phyloP scores from a whole-genome alignment of 2,888 invertebrate species.

The Drosophila quasianomalipes region DNA sequence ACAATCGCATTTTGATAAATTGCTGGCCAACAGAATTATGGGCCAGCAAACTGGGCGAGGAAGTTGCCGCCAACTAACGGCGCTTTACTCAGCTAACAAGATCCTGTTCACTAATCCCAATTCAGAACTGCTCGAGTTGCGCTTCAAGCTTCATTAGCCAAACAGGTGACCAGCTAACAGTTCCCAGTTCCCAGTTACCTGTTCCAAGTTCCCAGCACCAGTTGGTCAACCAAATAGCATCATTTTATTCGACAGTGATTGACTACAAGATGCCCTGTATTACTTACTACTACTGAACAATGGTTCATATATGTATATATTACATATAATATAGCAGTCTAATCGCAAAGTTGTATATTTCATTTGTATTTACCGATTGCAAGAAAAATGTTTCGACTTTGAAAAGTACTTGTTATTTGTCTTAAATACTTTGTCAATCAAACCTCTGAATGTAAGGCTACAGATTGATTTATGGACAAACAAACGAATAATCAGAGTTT shows the following conservation, averaged over 20 bases:
- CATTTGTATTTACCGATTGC: background rate
- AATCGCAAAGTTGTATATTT: background rate
- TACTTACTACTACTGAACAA: background rate
- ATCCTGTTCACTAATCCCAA: constrained; percentile 64
- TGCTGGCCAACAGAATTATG: constrained; percentile 43
- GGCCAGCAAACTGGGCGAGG: constrained; percentile 31
- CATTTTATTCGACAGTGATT: background rate
- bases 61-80: constrained; percentile 58
- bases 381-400: too few species aligned
- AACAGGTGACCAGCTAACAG: constrained; percentile 38
- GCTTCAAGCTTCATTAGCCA: constrained; percentile 74
- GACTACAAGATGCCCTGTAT: background rate
- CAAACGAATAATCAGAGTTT: background rate
- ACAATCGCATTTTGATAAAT: constrained; percentile 68
- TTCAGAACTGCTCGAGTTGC: constrained; percentile 46
- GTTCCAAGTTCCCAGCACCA: constrained; percentile 9
- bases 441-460: too few species aligned
- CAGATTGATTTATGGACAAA: too few species aligned
- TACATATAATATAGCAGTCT: background rate
- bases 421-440: too few species aligned
- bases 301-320: too few species aligned
- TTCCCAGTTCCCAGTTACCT: constrained; percentile 2
- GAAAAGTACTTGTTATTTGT: background rate
- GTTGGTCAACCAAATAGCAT: constrained; percentile 13
- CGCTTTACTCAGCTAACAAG: constrained; percentile 55